phyloP scores from a whole-genome alignment of 35 echinoderm and acorn worm species.

The Ptychodera flava region DNA sequence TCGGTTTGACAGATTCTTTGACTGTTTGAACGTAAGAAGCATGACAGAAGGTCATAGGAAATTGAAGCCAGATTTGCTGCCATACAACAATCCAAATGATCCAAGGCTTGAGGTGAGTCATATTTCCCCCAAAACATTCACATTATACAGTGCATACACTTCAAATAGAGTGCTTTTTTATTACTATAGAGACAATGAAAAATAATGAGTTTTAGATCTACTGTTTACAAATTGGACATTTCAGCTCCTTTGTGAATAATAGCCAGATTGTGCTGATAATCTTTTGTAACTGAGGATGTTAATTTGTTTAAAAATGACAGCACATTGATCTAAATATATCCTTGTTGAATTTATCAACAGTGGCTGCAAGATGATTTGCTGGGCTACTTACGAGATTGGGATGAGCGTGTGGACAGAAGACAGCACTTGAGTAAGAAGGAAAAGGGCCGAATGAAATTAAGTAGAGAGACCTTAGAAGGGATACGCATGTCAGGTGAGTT shows the following conservation, averaged over 20 bases:
- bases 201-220: not conserved
- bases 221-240: not conserved
- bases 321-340: not conserved
- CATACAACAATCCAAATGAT: slow-evolving; percentile 19
- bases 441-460: slow-evolving; percentile 2
- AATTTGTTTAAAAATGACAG: not conserved
- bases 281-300: not conserved
- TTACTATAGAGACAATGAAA: not conserved
- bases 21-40: slow-evolving; percentile 10
- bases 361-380: slow-evolving; percentile 26
- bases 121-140: too few species aligned
- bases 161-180: not conserved
- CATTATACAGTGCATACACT: not conserved
- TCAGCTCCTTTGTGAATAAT: not conserved
- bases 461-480: slow-evolving; percentile 16
- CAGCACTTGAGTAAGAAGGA: not conserved
- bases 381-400: not conserved
- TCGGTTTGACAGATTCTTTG: slow-evolving; percentile 23
- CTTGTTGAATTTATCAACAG: not conserved
- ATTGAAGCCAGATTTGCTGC: slow-evolving; percentile 11
- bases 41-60: not conserved
- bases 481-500: slow-evolving; percentile 11
- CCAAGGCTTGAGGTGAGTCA: slow-evolving; percentile 17
- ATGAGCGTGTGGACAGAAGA: not conserved
- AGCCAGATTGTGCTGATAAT: not conserved